Percentiles rank a stretch among this genome's conserved stretches.
Evolutionary conservation across 2,888 invertebrate species (phyloP).

Genomic region (Dynastes maya): DNA sequence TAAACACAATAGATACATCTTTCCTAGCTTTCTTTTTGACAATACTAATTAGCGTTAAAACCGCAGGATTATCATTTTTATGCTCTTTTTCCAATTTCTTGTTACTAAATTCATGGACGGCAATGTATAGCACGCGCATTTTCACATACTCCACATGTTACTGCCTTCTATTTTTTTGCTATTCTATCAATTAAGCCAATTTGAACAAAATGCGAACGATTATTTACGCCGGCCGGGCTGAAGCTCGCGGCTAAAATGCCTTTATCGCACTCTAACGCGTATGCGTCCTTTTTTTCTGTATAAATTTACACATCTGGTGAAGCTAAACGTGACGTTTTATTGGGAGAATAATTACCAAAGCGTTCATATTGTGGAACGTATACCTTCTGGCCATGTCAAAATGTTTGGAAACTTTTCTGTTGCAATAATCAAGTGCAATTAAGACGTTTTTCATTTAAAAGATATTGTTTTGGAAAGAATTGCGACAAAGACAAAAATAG

Average conservation of each 20-base stretch:
- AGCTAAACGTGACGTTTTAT: neutral
- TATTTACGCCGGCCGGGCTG: neutral
- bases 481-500: no score
- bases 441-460: no score
- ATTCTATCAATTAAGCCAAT: neutral
- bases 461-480: no score
- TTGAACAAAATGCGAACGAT: constrained; percentile 3
- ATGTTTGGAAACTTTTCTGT: neutral
- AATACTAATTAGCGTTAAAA: no score
- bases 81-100: no score
- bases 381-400: neutral
- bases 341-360: neutral
- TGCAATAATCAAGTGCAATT: no score
- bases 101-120: no score
- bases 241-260: neutral
- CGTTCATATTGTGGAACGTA: neutral
- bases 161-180: neutral
- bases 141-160: neutral
- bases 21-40: no score
- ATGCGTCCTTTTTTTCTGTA: neutral
- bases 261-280: neutral
- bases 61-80: no score
- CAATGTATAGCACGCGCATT: no score
- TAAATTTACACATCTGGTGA: neutral
- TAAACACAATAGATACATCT: no score